A percentile compares a stretch with the other conserved stretches of the same genome.
Conservation (phyloP, 1,140 invertebrate species). For the Portunus trituberculatus region DNA sequence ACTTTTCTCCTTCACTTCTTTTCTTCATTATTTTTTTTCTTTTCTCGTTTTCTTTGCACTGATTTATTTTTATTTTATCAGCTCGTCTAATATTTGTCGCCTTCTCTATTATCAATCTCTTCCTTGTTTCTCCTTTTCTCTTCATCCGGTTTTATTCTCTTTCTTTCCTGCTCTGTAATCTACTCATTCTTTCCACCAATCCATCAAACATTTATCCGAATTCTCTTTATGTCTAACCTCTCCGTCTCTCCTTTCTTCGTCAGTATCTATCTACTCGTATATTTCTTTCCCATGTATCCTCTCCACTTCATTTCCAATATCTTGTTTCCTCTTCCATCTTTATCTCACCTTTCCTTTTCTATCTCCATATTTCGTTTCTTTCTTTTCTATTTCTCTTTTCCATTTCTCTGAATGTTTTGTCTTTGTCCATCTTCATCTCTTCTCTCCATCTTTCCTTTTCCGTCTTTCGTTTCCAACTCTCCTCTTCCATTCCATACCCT, state of each 20-base stretch:
- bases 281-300: neutral
- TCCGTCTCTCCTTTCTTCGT: no score
- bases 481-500: neutral
- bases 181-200: no score
- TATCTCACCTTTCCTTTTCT: neutral
- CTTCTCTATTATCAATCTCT: no score
- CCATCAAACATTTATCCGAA: no score
- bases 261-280: no score
- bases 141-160: no score
- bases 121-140: no score
- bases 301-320: neutral
- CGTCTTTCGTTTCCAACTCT: neutral
- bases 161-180: no score
- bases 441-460: neutral
- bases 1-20: neutral
- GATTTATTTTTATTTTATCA: neutral
- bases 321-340: neutral
- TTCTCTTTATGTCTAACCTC: no score
- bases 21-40: neutral
- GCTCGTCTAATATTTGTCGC: no score
- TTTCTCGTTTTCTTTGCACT: neutral
- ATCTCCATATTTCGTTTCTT: neutral
- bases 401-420: no score
- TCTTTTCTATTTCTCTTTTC: neutral
- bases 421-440: neutral